Conservation (phyloP, 30 jellyfish, hydroid and myxozoan species). For the Hydra vulgaris region DNA sequence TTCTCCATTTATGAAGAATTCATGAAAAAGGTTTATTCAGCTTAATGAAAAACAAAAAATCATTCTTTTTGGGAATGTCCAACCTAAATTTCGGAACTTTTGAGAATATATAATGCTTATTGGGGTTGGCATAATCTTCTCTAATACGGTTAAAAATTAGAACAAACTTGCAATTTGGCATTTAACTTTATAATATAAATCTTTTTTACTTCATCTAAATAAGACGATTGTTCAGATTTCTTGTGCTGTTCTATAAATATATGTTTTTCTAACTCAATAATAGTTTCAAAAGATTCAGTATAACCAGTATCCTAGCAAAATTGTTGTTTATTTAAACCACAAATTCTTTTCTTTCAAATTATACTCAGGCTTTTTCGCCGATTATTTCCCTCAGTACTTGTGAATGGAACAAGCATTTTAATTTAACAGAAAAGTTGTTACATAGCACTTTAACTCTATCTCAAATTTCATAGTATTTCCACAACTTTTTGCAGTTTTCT, state of each 20-base stretch:
- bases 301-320: not conserved
- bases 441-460: not conserved
- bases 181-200: too few relatives aligned
- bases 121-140: not conserved
- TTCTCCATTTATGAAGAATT: not conserved
- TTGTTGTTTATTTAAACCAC: not conserved
- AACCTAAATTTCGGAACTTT: not conserved
- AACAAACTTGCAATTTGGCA: not conserved
- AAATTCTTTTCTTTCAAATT: not conserved
- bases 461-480: not conserved
- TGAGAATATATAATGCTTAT: not conserved
- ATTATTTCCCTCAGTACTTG: not conserved
- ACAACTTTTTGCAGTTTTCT: not conserved
- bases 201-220: not conserved
- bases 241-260: slow-evolving; percentile 3
- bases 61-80: not conserved
- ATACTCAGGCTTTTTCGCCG: not conserved
- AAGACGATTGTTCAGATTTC: not conserved
- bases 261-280: too few relatives aligned
- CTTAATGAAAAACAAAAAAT: not conserved
- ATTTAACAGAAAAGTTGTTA: slow-evolving; percentile 1
- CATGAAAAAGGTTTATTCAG: not conserved
- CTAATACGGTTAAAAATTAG: not conserved
- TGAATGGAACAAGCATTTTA: slow-evolving; percentile 1
- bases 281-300: not conserved